Percentiles rank a stretch among this genome's conserved stretches.
Conservation (phyloP, 2,797 vertebrate species). For the Lerista edwardsae region DNA sequence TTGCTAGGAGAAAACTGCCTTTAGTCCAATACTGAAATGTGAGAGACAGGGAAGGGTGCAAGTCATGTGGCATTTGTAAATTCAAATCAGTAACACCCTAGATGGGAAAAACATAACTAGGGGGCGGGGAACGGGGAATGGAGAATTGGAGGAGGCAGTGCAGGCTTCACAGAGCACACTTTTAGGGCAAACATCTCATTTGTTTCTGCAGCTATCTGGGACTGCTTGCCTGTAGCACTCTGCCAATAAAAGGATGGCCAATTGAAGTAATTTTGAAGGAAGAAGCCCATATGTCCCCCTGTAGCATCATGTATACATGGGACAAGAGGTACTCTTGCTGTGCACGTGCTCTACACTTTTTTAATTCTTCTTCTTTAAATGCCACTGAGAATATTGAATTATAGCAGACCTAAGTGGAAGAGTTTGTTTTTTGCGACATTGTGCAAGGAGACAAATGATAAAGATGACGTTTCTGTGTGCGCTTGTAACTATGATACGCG, state of each 20-base stretch:
- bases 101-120: conserved; percentile 15
- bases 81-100: conserved; percentile 42
- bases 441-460: neutral
- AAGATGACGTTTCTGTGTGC: neutral
- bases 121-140: neutral
- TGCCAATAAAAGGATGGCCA: neutral
- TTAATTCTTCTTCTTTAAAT: neutral
- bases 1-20: conserved; percentile 26
- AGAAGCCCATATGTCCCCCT: neutral
- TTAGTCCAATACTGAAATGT: conserved; percentile 41
- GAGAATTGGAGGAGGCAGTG: neutral
- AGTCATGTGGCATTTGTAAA: conserved; percentile 34
- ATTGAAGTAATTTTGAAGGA: neutral
- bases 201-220: neutral
- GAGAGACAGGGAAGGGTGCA: conserved; percentile 50
- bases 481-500: neutral
- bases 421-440: neutral
- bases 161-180: neutral
- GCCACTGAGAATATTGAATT: neutral
- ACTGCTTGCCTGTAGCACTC: neutral
- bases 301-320: neutral
- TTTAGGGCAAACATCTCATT: neutral
- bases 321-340: neutral
- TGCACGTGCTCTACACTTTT: neutral
- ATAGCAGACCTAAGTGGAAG: neutral